Base-by-base conservation (phyloP, 2,797 vertebrate species). In the Cheirogaleus major region DNA sequence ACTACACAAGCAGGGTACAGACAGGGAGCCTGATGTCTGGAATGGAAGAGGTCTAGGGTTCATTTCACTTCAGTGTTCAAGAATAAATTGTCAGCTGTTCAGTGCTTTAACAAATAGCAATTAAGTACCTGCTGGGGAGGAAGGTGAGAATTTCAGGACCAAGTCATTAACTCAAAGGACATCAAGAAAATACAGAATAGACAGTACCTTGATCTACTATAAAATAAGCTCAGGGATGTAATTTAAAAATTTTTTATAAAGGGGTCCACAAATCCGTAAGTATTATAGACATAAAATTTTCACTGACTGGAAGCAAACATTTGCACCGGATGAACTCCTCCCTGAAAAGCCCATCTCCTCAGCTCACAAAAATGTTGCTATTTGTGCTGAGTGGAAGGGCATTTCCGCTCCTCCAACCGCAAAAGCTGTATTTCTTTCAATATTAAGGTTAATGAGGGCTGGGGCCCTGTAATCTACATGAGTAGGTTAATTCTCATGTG, bases 401-500 rank as follows among this genome's bases (percentile, higher is more conserved):
- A 91, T 85, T 97, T 92, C 88, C 4, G 0, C 43, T 95, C 79
- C 63, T 93, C 61, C 88, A 80, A 59, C 80, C 17, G 45, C 18
- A 95, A 96, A 95, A 93, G 83, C 96, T 84, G 70, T 30, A 70
- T 97, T 96, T 97, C 97, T 97, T 97, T 96, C 89, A 89, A 96
- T 96, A 97, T 97, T 96, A 93, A 97, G 97, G 96, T 97, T 96
- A 98, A 97, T 97, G 96, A 98, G 93, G 96, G 70, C 96, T 97
- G 97, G 93, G 97, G 86, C 83, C 78, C 89, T 85, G n/a, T 97
- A 97, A 98, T 97, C 97, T 98, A 89, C 75, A 85, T 95, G 96
- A 96, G 96, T 97, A 96, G 94, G 94, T 98, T 98, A 98, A 98
- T 98, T 98, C 98, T 98, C 96, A 20, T 97, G 94, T 98, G 97